These are phyloP conservation scores for Stenichneumon culpator DNA, from an alignment of 2,888 invertebrate genomes.

Conservation along the genomic window DNA sequence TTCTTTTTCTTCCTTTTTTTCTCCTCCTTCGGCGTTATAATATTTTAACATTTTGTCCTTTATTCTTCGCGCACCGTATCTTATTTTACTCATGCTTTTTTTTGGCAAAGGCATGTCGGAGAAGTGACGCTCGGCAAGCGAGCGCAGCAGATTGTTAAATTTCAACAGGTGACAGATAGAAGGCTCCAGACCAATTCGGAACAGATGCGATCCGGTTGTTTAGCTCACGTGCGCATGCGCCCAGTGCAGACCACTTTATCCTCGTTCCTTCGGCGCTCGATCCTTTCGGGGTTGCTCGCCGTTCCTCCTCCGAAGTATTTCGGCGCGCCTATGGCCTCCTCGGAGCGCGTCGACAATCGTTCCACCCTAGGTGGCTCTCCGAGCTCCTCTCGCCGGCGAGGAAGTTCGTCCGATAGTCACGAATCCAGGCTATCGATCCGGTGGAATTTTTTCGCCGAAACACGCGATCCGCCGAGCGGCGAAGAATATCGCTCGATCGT, in stretches of 20 bases:
- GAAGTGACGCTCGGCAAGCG: constrained; percentile 31
- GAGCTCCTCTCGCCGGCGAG: neutral
- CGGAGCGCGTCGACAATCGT: constrained; percentile 12
- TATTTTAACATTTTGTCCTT: constrained; percentile 1
- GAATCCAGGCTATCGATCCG: neutral
- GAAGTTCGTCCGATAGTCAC: constrained; percentile 6
- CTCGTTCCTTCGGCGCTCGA: constrained; percentile 46
- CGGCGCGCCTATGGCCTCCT: neutral
- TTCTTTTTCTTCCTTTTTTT: constrained; percentile 27
- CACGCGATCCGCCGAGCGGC: neutral
- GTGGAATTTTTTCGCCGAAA: constrained; percentile 6
- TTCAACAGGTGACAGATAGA: constrained; percentile 84
- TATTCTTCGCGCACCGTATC: constrained; percentile 26
- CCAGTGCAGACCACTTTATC: neutral
- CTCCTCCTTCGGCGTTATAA: constrained; percentile 15
- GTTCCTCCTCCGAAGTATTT: constrained; percentile 9
- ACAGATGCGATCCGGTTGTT: constrained; percentile 77
- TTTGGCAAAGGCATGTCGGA: constrained; percentile 33
- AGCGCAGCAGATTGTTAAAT: constrained; percentile 81
- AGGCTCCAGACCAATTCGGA: constrained; percentile 68
- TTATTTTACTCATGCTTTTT: constrained; percentile 27
- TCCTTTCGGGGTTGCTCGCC: constrained; percentile 2
- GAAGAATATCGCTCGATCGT: neutral
- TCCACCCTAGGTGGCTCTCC: constrained; percentile 28
- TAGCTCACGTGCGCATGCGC: constrained; percentile 58